A percentile compares a stretch with the other conserved stretches of the same genome.
Evolutionary conservation across 2,888 invertebrate genomes (phyloP).

Genomic region (Lypha dubia): DNA sequence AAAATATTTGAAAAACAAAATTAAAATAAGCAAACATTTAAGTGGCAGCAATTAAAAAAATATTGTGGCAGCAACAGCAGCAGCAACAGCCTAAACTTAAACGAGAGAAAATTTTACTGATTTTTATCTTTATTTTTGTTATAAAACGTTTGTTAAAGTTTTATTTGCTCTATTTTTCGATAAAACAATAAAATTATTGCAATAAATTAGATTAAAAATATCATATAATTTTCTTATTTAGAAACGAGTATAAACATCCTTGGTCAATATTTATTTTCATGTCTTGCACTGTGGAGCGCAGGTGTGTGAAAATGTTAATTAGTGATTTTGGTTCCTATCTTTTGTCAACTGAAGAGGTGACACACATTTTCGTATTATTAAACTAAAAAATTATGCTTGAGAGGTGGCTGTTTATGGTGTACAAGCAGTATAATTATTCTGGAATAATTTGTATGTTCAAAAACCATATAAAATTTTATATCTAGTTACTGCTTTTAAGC

Average conservation of each 20-base stretch:
- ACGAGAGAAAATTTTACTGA: background rate
- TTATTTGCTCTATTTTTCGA: slow-evolving; percentile 17
- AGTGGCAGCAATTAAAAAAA: slow-evolving; percentile 53
- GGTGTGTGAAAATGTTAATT: background rate
- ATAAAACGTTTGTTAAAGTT: slow-evolving; percentile 9
- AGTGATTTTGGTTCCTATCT: too few species aligned
- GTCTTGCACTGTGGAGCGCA: slow-evolving; percentile 22
- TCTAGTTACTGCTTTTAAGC: too few species aligned
- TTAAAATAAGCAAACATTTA: slow-evolving; percentile 35
- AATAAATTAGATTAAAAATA: slow-evolving; percentile 45
- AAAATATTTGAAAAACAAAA: slow-evolving; percentile 10
- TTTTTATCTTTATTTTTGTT: background rate
- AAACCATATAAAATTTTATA: too few species aligned
- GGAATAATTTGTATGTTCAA: background rate
- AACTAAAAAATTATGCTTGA: too few species aligned
- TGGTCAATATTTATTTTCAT: slow-evolving; percentile 15
- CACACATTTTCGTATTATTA: too few species aligned
- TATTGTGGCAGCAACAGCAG: slow-evolving; percentile 27
- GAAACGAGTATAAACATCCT: slow-evolving; percentile 4
- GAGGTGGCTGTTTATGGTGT: too few species aligned
- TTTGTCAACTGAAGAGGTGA: too few species aligned
- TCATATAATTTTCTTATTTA: background rate
- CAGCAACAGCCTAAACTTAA: slow-evolving; percentile 22
- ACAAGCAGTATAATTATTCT: too few species aligned
- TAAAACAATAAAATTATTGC: slow-evolving; percentile 61